Conservation (phyloP, 2,113 vertebrate genomes). For the Peromyscus leucopus region DNA sequence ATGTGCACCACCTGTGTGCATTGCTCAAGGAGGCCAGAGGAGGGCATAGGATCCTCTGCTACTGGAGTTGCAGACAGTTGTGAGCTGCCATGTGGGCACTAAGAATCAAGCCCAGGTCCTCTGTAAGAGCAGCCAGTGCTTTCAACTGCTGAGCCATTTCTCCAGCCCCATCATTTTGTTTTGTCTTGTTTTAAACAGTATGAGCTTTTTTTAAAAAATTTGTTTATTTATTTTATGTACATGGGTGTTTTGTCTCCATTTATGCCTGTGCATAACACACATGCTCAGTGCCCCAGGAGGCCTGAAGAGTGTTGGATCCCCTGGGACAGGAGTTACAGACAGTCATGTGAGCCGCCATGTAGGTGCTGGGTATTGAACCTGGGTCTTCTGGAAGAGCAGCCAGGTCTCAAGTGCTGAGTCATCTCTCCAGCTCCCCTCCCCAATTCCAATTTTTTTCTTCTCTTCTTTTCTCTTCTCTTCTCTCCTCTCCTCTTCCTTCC, state of each 20-base stretch:
- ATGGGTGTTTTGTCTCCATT: neutral
- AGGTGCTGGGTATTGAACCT: neutral
- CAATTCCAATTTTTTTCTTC: neutral
- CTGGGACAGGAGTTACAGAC: neutral
- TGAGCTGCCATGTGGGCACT: neutral
- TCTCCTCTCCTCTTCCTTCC: too few relatives aligned
- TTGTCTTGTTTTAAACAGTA: neutral
- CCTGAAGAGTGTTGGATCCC: neutral
- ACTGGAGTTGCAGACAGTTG: neutral
- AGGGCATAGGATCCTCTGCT: neutral
- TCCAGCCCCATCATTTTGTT: neutral
- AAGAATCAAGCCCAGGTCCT: neutral
- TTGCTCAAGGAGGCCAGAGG: neutral
- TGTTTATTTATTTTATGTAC: neutral
- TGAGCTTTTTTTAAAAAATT: neutral
- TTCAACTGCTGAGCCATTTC: neutral
- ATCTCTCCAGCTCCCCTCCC: neutral
- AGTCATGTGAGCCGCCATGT: neutral
- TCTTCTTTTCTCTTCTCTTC: accelerated
- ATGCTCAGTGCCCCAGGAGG: neutral
- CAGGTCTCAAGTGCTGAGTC: neutral
- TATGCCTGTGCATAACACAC: neutral
- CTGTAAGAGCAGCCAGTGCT: neutral
- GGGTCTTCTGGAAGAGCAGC: neutral
- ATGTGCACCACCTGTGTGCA: neutral